Conservation (phyloP, 2,797 vertebrate species). For the Moxostoma hubbsi region DNA sequence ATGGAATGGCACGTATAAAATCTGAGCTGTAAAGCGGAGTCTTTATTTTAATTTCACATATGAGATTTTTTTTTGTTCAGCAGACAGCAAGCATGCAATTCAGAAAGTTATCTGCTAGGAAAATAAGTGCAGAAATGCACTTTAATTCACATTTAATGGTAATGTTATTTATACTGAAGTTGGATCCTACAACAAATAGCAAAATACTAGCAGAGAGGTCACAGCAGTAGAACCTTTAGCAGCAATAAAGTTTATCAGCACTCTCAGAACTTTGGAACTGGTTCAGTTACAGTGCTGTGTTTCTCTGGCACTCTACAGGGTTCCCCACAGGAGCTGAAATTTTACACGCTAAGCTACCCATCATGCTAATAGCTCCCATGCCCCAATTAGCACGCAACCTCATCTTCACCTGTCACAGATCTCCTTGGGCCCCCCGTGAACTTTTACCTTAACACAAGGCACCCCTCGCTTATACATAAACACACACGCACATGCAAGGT, state of each 20-base stretch:
- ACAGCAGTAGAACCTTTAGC: background rate
- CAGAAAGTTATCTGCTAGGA: background rate
- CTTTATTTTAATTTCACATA: background rate
- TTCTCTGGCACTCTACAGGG: slow-evolving; percentile 61
- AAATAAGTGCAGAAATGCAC: background rate
- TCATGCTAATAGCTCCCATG: slow-evolving; percentile 56
- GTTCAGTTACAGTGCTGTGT: slow-evolving; percentile 62
- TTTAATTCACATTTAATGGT: background rate
- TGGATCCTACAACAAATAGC: background rate
- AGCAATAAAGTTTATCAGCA: slow-evolving; percentile 24
- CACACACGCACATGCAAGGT: slow-evolving; percentile 61
- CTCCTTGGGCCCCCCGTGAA: slow-evolving; percentile 55
- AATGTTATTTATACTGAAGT: slow-evolving; percentile 4
- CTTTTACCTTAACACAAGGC: slow-evolving; percentile 51
- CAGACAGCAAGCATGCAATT: background rate
- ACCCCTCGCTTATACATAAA: slow-evolving; percentile 22
- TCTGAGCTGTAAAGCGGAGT: background rate
- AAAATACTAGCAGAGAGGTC: slow-evolving; percentile 21
- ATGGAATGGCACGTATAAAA: background rate
- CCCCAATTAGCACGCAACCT: slow-evolving; percentile 74
- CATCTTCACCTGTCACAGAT: slow-evolving; percentile 69
- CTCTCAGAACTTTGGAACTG: slow-evolving; percentile 24
- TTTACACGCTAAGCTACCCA: slow-evolving; percentile 66
- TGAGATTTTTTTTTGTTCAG: background rate
- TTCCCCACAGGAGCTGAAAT: slow-evolving; percentile 71